Evolutionary conservation across 2,888 invertebrate species (phyloP).

Genomic region (Melipona bicolor): DNA sequence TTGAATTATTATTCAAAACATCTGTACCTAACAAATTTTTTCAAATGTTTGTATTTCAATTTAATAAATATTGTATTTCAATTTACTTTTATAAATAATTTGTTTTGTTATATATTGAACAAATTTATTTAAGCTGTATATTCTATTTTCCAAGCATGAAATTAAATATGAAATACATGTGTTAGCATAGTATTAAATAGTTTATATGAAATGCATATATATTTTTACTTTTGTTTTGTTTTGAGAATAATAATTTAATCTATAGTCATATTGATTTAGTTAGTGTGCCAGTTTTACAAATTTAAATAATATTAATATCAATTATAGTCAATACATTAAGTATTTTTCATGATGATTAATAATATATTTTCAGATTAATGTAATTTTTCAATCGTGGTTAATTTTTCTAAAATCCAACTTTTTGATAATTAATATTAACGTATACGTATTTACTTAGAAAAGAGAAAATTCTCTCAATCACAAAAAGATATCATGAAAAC

Average conservation of each 20-base stretch:
- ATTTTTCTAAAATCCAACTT: neutral
- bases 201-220: conserved; percentile 12
- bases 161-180: conserved; percentile 22
- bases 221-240: conserved; percentile 1
- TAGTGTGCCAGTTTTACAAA: neutral
- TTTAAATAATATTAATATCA: neutral
- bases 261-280: conserved; percentile 1
- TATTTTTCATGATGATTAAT: neutral
- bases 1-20: neutral
- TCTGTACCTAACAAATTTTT: neutral
- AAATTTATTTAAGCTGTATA: conserved; percentile 11
- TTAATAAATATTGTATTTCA: neutral
- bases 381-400: too few species aligned
- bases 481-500: neutral
- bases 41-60: neutral
- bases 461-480: too few species aligned
- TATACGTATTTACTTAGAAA: neutral
- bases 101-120: neutral
- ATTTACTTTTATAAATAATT: conserved; percentile 10
- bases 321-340: neutral
- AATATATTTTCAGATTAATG: neutral
- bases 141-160: conserved; percentile 35
- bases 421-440: neutral
- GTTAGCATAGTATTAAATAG: conserved; percentile 28
- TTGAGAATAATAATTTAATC: neutral